Percentiles rank a stretch among this genome's conserved stretches.
Evolutionary conservation across 92 coral and sea anemone species (phyloP).

Genomic region (Chrysogorgia sp.): DNA sequence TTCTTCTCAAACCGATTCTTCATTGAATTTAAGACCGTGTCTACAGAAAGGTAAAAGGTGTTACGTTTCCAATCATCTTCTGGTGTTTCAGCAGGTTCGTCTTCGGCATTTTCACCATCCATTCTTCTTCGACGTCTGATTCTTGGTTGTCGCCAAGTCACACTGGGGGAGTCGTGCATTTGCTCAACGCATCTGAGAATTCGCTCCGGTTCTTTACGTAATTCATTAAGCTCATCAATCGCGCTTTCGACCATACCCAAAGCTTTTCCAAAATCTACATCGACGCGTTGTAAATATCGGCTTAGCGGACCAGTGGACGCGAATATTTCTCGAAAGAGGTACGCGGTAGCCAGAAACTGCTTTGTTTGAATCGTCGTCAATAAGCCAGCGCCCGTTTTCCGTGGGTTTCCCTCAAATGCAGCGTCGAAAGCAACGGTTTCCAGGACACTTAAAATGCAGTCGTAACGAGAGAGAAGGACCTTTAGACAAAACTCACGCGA

Average conservation of each 20-base stretch:
- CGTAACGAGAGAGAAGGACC: constrained; percentile 29
- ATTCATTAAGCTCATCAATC: not conserved
- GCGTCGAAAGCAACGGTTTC: not conserved
- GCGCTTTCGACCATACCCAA: constrained; percentile 30
- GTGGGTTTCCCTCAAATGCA: constrained; percentile 8
- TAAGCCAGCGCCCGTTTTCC: constrained; percentile 2
- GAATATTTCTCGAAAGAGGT: constrained; percentile 27
- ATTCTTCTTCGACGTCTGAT: constrained; percentile 1
- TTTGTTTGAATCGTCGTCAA: constrained; percentile 14
- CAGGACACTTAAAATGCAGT: constrained; percentile 21
- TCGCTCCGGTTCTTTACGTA: constrained; percentile 21
- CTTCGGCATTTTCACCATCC: not conserved
- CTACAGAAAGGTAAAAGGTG: constrained; percentile 27
- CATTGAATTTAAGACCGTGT: constrained; percentile 1
- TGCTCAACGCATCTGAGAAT: constrained; percentile 6
- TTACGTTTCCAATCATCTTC: constrained; percentile 33
- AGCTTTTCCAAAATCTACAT: constrained; percentile 33
- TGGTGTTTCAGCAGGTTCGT: too few species aligned
- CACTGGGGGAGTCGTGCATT: constrained; percentile 6
- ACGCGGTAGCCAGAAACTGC: constrained; percentile 16
- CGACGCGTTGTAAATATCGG: constrained; percentile 29
- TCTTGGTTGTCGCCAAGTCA: constrained; percentile 18
- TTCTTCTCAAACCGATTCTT: constrained; percentile 5
- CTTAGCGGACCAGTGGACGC: constrained; percentile 27
- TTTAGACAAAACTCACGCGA: constrained; percentile 19